Conservation (phyloP, 2,888 invertebrate species). For the Anorthoa munda region DNA sequence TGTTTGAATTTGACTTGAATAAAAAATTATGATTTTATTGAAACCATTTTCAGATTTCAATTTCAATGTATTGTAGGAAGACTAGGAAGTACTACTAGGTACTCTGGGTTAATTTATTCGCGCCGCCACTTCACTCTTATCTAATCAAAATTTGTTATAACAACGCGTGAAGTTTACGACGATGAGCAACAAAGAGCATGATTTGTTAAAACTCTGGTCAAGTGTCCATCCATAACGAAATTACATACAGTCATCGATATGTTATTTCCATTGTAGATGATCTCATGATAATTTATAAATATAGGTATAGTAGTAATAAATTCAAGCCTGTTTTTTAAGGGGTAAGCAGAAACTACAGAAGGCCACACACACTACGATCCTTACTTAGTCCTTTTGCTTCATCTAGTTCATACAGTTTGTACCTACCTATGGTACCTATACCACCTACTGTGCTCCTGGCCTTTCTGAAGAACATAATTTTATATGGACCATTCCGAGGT, state of each 20-base stretch:
- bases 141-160: slow-evolving; percentile 55
- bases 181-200: slow-evolving; percentile 39
- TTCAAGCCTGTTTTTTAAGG: too few relatives aligned
- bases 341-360: too few relatives aligned
- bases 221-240: slow-evolving; percentile 47
- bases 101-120: slow-evolving; percentile 43
- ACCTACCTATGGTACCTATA: too few relatives aligned
- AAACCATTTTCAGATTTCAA: background rate
- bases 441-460: too few relatives aligned
- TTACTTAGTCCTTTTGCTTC: too few relatives aligned
- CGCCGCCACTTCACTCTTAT: slow-evolving; percentile 46
- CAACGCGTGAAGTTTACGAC: slow-evolving; percentile 33
- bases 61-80: background rate
- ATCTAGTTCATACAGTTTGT: too few relatives aligned
- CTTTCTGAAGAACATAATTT: too few relatives aligned
- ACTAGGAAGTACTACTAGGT: background rate
- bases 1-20: background rate
- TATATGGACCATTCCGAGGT: too few relatives aligned
- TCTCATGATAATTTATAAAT: slow-evolving; percentile 15
- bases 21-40: background rate
- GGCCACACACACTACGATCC: too few relatives aligned
- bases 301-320: too few relatives aligned
- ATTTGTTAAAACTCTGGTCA: slow-evolving; percentile 54
- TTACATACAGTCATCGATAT: slow-evolving; percentile 34
- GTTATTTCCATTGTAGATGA: slow-evolving; percentile 28